Evolutionary conservation across 2,888 invertebrate genomes (phyloP), one percentile per base, ranked within the genome.

Genomic region (Adelognathus sp.): DNA sequence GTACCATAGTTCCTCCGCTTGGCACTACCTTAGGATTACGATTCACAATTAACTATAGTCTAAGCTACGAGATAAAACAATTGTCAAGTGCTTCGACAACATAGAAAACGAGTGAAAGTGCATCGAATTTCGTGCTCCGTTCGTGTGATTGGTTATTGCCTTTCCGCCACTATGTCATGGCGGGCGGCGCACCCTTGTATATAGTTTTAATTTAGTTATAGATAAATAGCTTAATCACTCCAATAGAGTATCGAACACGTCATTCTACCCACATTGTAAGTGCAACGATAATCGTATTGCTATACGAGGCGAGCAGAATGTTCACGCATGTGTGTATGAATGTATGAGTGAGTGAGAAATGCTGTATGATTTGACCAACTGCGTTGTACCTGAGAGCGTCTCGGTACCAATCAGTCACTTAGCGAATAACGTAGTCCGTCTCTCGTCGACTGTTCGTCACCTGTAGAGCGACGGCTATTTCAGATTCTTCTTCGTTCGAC

Each of bases 161-260:
- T 24, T 27, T n/a, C 27, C 54, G 54, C 54, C 56, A 56, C 9
- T 36, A 36, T 56, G 56, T 56, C 33, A 56, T 36, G 56, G 56
- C 56, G 56, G 56, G 56, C 56, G 56, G 56, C 33, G 16, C n/a
- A n/a, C n/a, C 16, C 33, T n/a, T 56, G 36, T 33, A 56, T 6
- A 54, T 54, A 31, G 29, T n/a, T n/a, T n/a, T n/a, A n/a, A n/a
- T n/a, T 27, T 27, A n/a, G 54, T 54, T n/a, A n/a, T 31, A 29
- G 29, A 7, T 31, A 50, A 50, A 14, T 6, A 50, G 5, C 2
- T 7, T 6, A 9, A 18, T 24, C 21, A 21, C 21, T 11, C 3
- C 11, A 16, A 21, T 21, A 9, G 5, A 21, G 50, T 24, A 5
- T 21, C 50, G 21, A 24, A 50, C 3, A 16, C 21, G 6, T 50